Evolutionary conservation across 2,113 vertebrate genomes (phyloP).

Genomic region (Halichoeres trimaculatus): DNA sequence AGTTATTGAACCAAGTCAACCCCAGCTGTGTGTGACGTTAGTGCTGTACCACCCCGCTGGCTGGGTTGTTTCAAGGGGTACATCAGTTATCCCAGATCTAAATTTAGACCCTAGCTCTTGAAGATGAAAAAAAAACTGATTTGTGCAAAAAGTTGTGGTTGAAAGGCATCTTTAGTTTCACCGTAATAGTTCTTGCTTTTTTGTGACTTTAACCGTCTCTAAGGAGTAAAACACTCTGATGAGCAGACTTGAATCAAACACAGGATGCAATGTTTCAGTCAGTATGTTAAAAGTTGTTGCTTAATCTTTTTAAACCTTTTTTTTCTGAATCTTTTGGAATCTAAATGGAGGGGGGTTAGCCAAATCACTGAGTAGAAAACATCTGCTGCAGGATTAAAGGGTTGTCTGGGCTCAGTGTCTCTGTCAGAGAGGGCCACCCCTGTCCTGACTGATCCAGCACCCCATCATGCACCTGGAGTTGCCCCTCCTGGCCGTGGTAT

Average conservation of each 20-base stretch:
- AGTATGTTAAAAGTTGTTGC: background rate
- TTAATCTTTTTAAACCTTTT: background rate
- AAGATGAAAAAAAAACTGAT: too few species aligned
- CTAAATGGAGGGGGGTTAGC: background rate
- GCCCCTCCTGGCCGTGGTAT: background rate
- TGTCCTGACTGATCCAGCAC: background rate
- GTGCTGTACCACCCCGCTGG: too few species aligned
- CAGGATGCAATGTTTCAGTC: too few species aligned
- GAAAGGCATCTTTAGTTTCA: too few species aligned
- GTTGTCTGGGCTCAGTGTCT: background rate
- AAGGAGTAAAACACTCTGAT: conserved; percentile 43
- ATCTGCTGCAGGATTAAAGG: background rate
- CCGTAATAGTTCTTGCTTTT: conserved; percentile 29
- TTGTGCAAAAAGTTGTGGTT: too few species aligned
- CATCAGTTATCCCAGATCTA: too few species aligned
- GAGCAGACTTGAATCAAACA: conserved; percentile 42
- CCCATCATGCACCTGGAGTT: background rate
- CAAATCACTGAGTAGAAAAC: background rate
- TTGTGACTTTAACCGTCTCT: conserved; percentile 36
- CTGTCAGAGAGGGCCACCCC: background rate
- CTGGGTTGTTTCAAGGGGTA: too few species aligned
- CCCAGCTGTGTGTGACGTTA: too few species aligned
- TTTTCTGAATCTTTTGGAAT: background rate
- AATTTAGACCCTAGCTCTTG: too few species aligned
- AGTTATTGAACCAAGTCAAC: too few species aligned